Conservation (phyloP, 2,113 vertebrate species). For the Hemiprocne comata region DNA sequence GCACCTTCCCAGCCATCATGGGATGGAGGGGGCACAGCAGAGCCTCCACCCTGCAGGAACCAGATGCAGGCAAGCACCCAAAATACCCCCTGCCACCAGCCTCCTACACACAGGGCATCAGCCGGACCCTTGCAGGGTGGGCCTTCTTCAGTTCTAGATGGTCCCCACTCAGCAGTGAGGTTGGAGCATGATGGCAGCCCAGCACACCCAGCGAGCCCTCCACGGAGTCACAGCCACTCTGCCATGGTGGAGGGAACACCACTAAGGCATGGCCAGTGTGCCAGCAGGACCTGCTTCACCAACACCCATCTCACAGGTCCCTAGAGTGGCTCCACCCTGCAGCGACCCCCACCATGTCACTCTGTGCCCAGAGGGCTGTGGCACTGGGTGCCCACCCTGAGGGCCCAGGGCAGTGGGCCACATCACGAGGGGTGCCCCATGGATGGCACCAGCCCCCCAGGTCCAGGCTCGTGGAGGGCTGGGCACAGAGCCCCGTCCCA, state of each 20-base stretch:
- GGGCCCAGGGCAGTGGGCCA: background rate
- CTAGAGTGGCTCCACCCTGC: fast-evolving
- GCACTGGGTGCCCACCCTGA: fast-evolving
- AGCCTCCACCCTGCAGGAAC: background rate
- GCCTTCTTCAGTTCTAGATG: fast-evolving
- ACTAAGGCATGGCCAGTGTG: fast-evolving
- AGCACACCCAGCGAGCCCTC: fast-evolving
- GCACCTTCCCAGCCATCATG: slow-evolving; percentile 9
- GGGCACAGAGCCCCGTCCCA: fast-evolving
- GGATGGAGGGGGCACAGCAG: background rate
- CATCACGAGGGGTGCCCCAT: fast-evolving
- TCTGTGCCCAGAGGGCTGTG: fast-evolving
- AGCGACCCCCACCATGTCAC: fast-evolving
- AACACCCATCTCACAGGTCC: fast-evolving
- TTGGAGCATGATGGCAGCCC: fast-evolving
- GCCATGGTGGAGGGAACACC: fast-evolving
- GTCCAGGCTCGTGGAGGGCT: too few species aligned
- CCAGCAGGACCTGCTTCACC: fast-evolving
- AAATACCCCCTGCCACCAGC: background rate
- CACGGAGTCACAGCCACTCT: fast-evolving
- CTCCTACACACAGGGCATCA: background rate
- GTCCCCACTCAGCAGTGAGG: fast-evolving
- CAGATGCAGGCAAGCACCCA: background rate
- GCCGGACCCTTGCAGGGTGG: fast-evolving
- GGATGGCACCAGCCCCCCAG: background rate